Base-by-base conservation (phyloP, 2,113 vertebrate species). In the Thalassarche chlororhynchos region DNA sequence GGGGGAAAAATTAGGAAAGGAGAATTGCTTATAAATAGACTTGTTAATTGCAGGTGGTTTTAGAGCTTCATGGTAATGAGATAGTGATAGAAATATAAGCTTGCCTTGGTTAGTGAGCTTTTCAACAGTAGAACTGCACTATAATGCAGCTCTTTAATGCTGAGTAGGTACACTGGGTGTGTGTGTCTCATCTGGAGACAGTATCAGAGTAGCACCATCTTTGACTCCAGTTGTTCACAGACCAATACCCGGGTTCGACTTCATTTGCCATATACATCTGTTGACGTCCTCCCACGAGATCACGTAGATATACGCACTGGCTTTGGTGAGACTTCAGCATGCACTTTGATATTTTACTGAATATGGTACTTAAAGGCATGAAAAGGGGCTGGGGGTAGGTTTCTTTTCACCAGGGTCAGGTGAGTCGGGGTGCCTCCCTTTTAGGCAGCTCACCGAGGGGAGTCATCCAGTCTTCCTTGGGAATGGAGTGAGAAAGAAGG, bases 1-100 rank as follows among this genome's bases (percentile, higher is more conserved):
- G 44, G 54, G 61, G 24, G 28, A 8, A 42, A 32, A 89, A 66
- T 51, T 46, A 76, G 49, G 57, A 34, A 87, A 93, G 31, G 71
- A 61, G 47, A 96, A 72, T 91, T 91, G 85, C 70, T 58, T 96
- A 83, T 89, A 96, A 93, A 87, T 84, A 96, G 89, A 89, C 88
- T 93, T 96, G 76, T 95, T 98, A 98, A 98, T 97, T 98, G 95
- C 74, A 88, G 55, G 83, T 76, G 54, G 55, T 44, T 97, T 96
- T 87, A 95, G 72, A 93, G 61, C n/a, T 76, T 90, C 24, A 51
- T n/a, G 69, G 58, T 80, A 68, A 34, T 72, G 40, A 89, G 76
- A 57, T 60, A 62, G 51, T 21, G 47, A 57, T 68, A 47, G 76
- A 78, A 84, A 42, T 71, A 36, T 14, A 51, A 40, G 28, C 61